These are phyloP conservation scores for Falcunculus frontatus DNA, from an alignment of 2,113 vertebrate species.

Conservation along the genomic window DNA sequence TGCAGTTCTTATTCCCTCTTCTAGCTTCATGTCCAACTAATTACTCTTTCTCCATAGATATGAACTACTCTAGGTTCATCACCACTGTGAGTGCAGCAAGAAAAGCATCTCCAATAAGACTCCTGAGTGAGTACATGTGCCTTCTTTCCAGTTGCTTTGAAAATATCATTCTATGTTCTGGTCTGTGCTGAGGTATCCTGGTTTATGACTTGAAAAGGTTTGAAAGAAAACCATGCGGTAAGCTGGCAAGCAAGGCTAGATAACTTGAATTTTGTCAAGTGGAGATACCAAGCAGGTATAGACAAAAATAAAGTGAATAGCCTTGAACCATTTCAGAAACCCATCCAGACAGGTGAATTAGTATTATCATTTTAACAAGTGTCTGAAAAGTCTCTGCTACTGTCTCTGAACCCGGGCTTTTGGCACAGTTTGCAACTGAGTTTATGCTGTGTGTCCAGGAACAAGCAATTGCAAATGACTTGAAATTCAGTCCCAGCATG, in stretches of 20 bases:
- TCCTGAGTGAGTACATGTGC: slow-evolving; percentile 79
- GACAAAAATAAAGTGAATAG: background rate
- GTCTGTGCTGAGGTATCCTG: background rate
- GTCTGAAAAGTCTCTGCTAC: background rate
- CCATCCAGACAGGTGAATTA: background rate
- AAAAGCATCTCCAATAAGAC: slow-evolving; percentile 80
- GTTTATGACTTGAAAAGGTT: background rate
- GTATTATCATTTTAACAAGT: background rate
- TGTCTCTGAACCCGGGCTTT: background rate
- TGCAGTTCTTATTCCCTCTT: background rate
- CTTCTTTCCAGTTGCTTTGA: background rate
- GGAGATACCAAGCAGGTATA: background rate
- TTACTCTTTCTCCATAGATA: slow-evolving; percentile 42
- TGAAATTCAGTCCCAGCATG: background rate
- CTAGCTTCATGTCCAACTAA: background rate
- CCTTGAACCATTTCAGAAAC: background rate
- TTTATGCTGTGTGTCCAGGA: background rate
- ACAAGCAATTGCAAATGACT: background rate
- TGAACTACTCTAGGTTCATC: slow-evolving; percentile 92
- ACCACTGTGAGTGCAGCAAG: slow-evolving; percentile 84
- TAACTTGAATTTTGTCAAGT: background rate
- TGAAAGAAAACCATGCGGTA: background rate
- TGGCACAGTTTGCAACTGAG: background rate
- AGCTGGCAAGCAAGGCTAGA: background rate
- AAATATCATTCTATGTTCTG: background rate